Conservation (phyloP, 2,888 invertebrate species). For the Panzeria rudis region DNA sequence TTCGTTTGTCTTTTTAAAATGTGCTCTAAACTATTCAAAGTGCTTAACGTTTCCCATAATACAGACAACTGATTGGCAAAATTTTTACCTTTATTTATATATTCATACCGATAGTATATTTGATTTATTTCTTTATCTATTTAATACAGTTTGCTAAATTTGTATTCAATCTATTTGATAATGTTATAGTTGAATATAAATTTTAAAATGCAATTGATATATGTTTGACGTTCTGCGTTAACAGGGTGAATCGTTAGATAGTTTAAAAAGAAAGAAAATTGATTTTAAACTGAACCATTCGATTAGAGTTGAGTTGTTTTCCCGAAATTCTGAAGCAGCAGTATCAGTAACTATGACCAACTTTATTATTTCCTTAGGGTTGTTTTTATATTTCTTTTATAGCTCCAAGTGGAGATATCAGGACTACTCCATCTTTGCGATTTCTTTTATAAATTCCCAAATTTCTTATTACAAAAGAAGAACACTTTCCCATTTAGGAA, state of each 20-base stretch:
- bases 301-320: background rate
- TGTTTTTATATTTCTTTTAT: no score
- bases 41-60: background rate
- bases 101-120: background rate
- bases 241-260: conserved; percentile 28
- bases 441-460: no score
- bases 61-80: conserved; percentile 15
- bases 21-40: conserved; percentile 1
- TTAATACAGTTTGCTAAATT: conserved; percentile 13
- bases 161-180: conserved; percentile 40
- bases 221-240: background rate
- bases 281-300: no score
- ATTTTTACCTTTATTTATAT: conserved; percentile 20
- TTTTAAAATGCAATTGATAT: background rate
- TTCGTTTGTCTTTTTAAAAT: background rate
- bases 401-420: no score
- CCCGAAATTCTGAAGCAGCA: background rate
- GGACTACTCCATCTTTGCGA: no score
- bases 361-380: no score
- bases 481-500: no score
- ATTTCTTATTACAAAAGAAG: no score
- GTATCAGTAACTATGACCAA: no score
- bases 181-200: conserved; percentile 7
- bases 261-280: background rate
- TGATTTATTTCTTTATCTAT: conserved; percentile 14